Base-by-base conservation (phyloP, 2,888 invertebrate genomes). In the Pyrochroa serraticornis region DNA sequence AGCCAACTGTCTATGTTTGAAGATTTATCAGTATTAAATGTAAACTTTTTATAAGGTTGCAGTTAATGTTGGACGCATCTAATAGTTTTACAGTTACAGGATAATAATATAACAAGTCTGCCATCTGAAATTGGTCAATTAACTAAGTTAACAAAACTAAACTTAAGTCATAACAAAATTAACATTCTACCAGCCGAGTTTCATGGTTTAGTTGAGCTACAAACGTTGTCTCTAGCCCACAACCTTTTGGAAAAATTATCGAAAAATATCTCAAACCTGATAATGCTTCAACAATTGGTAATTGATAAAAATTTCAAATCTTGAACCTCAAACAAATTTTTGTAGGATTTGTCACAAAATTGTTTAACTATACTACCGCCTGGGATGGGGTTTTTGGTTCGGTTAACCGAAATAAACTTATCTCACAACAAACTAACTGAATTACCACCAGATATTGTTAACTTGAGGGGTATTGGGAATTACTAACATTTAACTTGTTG, bases 311-410 rank as follows among this genome's bases (percentile, higher is more conserved):
- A 49, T 35, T 55, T 33, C 34, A 38, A 7, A 32, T 7, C 7
- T 43, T 31, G 8, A 12, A 31, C 41, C 8, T 12, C 7, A 39
- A 54, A 12, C n/a, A 33, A 45, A 45, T 31, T n/a, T 54, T 62
- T 51, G 7, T 9, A 93, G 93, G 91, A 93, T 80, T 78, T 92
- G 68, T 91, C 92, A 33, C 82, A 89, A 80, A 94, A 93, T 81
- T 83, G 86, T 71, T 79, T 95, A 79, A 82, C 82, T 64, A 80
- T 77, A 59, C 77, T 96, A 74, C 93, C 95, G 22, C 82, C 87
- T 62, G 92, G 92, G 71, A 86, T 95, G 82, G 93, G 93, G 63
- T 93, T 90, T 80, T 80, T 93, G 77, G 90, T 92, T 60, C 85
- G 92, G 68, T 81, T 93, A 75, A 85, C 85, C 53, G 85, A 88